Evolutionary conservation across 2,888 invertebrate species (phyloP).

Genomic region (Teleogryllus oceanicus): DNA sequence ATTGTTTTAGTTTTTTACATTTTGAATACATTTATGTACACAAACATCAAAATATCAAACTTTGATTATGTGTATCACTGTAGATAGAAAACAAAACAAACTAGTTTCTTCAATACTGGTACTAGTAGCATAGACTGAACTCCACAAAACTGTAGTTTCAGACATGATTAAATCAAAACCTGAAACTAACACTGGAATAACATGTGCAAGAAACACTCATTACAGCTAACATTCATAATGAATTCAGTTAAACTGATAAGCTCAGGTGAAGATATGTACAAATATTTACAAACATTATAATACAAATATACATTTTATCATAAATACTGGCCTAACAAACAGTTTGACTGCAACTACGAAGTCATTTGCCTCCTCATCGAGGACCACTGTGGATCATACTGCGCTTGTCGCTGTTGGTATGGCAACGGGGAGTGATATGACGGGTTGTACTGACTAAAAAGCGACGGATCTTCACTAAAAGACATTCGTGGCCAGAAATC

Average conservation of each 20-base stretch:
- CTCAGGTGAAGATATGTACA: not conserved
- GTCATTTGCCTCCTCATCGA: constrained; percentile 18
- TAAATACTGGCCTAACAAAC: constrained; percentile 18
- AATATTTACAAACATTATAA: not conserved
- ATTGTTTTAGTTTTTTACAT: too few species aligned
- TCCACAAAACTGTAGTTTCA: not conserved
- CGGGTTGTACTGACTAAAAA: not conserved
- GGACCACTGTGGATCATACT: not conserved
- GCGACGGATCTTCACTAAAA: not conserved
- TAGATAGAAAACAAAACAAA: not conserved
- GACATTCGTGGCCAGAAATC: constrained; percentile 31
- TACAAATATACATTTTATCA: constrained; percentile 22
- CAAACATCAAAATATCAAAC: too few species aligned
- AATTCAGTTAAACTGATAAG: constrained; percentile 21
- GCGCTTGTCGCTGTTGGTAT: constrained; percentile 2
- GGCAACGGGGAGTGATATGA: not conserved
- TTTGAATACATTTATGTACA: too few species aligned
- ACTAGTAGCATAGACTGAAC: not conserved
- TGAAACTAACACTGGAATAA: not conserved
- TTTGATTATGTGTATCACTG: too few species aligned
- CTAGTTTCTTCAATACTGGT: not conserved
- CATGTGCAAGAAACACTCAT: not conserved
- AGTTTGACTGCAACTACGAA: constrained; percentile 19
- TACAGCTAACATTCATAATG: not conserved
- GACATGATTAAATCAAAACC: not conserved